These are phyloP conservation scores for Thaumetopoea pityocampa DNA, from an alignment of 1,140 invertebrate species.

Conservation along the genomic window DNA sequence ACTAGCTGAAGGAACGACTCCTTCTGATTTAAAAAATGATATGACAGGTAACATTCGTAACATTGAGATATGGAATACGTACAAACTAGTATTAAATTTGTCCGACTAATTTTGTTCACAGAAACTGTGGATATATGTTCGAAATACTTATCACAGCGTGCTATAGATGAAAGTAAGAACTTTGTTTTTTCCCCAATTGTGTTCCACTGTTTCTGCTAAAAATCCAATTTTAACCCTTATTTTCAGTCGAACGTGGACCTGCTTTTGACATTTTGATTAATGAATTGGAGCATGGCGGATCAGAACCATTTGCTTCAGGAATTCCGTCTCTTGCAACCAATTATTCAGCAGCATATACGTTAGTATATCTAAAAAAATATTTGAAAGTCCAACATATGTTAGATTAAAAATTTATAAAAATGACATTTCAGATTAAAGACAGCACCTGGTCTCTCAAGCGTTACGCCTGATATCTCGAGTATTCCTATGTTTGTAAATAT, in stretches of 20 bases:
- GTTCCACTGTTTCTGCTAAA: background rate
- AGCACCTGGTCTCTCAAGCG: conserved; percentile 37
- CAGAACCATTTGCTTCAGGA: conserved; percentile 33
- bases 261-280: conserved; percentile 41
- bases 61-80: background rate
- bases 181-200: conserved; percentile 1
- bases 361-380: conserved; percentile 1
- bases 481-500: conserved; percentile 27
- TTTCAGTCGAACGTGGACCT: conserved; percentile 47
- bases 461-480: conserved; percentile 31
- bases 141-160: conserved; percentile 50
- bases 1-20: conserved; percentile 28
- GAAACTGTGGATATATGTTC: conserved; percentile 46
- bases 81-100: conserved; percentile 1
- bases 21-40: conserved; percentile 36
- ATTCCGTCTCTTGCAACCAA: conserved; percentile 26
- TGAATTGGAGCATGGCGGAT: conserved; percentile 26
- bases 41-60: conserved; percentile 36
- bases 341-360: conserved; percentile 39
- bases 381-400: background rate
- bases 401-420: too few species aligned
- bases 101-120: conserved; percentile 26
- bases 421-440: conserved; percentile 36
- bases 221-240: background rate
- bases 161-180: conserved; percentile 53